Percentiles rank a stretch among this genome's conserved stretches.
Evolutionary conservation across 2,113 vertebrate genomes (phyloP).

Genomic region (Eretmochelys imbricata): DNA sequence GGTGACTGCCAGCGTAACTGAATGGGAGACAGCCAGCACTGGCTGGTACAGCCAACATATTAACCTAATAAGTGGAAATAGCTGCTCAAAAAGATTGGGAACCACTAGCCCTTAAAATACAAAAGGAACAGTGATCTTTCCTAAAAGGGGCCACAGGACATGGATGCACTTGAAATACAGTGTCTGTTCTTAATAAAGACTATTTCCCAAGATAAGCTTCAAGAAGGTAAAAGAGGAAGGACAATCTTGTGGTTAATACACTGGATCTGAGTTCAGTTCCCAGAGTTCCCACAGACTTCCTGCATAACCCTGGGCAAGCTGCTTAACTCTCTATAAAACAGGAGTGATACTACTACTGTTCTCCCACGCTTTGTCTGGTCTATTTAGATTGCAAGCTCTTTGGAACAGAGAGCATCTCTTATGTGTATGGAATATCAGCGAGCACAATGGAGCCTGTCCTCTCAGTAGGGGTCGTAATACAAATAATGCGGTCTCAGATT

Average conservation of each 20-base stretch:
- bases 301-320: neutral
- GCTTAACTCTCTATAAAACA: neutral
- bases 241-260: too few relatives aligned
- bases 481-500: neutral
- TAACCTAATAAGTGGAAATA: neutral
- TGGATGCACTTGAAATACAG: neutral
- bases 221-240: neutral
- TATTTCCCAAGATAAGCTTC: neutral
- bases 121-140: fast-evolving
- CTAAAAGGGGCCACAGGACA: too few relatives aligned
- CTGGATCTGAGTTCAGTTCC: neutral
- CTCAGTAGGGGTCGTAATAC: neutral
- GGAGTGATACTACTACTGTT: neutral
- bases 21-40: fast-evolving
- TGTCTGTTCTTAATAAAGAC: neutral
- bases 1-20: neutral
- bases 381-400: neutral
- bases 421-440: neutral
- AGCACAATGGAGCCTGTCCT: neutral
- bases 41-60: fast-evolving
- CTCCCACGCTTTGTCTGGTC: neutral
- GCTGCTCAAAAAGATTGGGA: neutral
- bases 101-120: fast-evolving
- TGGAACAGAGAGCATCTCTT: neutral
- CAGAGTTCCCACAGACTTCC: neutral